These are phyloP conservation scores for Sciurus niger DNA, from an alignment of 2,113 vertebrate species.

Conservation along the genomic window DNA sequence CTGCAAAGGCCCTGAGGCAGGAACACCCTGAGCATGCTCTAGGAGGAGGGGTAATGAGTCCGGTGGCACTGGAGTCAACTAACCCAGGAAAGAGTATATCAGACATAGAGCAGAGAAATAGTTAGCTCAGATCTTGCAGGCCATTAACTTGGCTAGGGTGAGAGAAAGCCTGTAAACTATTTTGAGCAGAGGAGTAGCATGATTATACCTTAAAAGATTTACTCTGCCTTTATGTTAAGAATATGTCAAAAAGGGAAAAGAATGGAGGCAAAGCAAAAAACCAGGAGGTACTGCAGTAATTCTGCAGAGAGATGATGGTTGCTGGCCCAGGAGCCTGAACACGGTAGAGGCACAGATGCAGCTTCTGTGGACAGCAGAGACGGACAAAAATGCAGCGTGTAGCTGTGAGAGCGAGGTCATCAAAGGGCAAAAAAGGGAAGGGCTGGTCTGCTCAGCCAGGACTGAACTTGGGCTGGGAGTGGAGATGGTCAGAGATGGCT, in stretches of 20 bases:
- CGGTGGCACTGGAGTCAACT: background rate
- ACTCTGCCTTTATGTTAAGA: background rate
- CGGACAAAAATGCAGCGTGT: background rate
- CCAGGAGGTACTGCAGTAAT: background rate
- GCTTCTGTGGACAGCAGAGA: background rate
- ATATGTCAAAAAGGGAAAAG: background rate
- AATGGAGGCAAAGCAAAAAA: background rate
- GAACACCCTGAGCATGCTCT: background rate
- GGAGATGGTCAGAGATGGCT: background rate
- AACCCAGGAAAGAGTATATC: background rate
- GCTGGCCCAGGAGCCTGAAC: accelerated
- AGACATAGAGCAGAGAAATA: background rate
- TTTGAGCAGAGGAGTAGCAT: background rate
- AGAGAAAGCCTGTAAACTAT: background rate
- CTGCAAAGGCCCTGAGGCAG: constrained; percentile 11
- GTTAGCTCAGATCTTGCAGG: background rate
- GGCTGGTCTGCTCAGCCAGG: background rate
- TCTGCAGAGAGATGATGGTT: background rate
- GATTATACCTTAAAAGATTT: background rate
- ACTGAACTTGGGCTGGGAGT: background rate
- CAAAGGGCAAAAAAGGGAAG: background rate
- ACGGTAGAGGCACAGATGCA: background rate
- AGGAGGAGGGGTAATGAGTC: background rate
- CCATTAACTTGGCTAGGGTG: background rate
- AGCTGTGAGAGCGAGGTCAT: background rate